phyloP scores from a whole-genome alignment of 2,113 vertebrate species.

The Pseudonaja textilis region DNA sequence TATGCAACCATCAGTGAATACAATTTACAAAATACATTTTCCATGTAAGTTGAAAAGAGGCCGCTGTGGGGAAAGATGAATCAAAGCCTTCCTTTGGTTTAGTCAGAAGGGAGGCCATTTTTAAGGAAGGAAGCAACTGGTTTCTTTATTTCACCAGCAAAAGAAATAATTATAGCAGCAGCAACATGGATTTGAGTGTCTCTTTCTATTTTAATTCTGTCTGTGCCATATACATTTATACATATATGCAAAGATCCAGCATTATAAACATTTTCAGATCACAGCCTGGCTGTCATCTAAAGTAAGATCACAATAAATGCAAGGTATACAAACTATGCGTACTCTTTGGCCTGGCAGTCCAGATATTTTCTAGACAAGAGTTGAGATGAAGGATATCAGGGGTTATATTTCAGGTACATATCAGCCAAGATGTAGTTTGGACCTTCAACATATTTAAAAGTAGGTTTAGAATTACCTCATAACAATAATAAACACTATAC shows the following conservation, averaged over 20 bases:
- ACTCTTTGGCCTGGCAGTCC: not conserved
- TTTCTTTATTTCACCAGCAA: not conserved
- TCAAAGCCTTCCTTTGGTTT: not conserved
- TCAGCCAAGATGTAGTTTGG: not conserved
- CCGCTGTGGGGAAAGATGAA: not conserved
- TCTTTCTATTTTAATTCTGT: not conserved
- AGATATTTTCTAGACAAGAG: not conserved
- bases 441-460: not conserved
- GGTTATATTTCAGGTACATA: not conserved
- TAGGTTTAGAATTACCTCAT: not conserved
- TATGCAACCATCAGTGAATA: constrained; percentile 32
- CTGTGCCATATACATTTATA: not conserved
- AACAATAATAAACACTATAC: not conserved
- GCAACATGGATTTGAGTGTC: not conserved
- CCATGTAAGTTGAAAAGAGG: constrained; percentile 18
- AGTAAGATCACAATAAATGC: not conserved
- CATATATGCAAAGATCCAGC: not conserved
- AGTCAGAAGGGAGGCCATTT: not conserved
- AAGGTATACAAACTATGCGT: not conserved
- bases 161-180: not conserved
- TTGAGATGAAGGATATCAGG: not conserved
- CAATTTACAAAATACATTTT: constrained; percentile 37
- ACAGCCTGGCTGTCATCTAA: not conserved
- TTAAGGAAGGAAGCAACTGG: not conserved
- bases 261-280: not conserved